Percentiles rank a stretch among this genome's conserved stretches.
phyloP scores from a whole-genome alignment of 2,797 vertebrate species.

The Enteromius mattozi region DNA sequence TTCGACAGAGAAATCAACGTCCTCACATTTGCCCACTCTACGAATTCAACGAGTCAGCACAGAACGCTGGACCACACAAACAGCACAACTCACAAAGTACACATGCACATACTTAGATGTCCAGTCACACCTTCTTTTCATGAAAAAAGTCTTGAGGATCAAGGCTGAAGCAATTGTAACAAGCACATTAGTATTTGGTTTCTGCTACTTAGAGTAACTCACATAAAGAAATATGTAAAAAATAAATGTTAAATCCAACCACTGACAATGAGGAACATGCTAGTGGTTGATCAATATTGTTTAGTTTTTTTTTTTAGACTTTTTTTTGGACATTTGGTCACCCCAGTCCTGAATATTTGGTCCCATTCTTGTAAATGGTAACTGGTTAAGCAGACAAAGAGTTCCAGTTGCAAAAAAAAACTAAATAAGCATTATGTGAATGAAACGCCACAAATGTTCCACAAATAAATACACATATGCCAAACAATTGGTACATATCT shows the following conservation, averaged over 20 bases:
- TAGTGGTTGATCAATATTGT: background rate
- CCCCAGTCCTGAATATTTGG: constrained; percentile 17
- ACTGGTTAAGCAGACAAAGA: constrained; percentile 13
- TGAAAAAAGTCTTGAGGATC: constrained; percentile 3
- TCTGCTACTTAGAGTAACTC: constrained; percentile 55
- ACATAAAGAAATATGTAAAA: constrained; percentile 40
- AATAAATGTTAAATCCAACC: background rate
- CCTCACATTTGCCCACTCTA: constrained; percentile 35
- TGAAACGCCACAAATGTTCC: constrained; percentile 47
- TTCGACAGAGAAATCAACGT: constrained; percentile 37
- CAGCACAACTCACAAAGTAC: constrained; percentile 54
- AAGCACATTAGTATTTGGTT: constrained; percentile 57
- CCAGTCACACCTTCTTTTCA: constrained; percentile 32
- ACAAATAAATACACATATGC: constrained; percentile 69
- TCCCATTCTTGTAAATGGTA: constrained; percentile 13
- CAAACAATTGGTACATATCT: background rate
- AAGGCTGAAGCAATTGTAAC: constrained; percentile 42
- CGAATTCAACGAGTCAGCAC: constrained; percentile 47
- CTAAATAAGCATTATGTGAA: constrained; percentile 37
- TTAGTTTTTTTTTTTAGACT: constrained; percentile 4
- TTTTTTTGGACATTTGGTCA: background rate
- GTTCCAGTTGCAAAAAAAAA: constrained; percentile 29
- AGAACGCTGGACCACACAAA: constrained; percentile 50
- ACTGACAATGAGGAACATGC: background rate
- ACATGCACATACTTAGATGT: constrained; percentile 52